phyloP scores from a whole-genome alignment of 2,888 invertebrate genomes.

The Dryobotodes eremita region DNA sequence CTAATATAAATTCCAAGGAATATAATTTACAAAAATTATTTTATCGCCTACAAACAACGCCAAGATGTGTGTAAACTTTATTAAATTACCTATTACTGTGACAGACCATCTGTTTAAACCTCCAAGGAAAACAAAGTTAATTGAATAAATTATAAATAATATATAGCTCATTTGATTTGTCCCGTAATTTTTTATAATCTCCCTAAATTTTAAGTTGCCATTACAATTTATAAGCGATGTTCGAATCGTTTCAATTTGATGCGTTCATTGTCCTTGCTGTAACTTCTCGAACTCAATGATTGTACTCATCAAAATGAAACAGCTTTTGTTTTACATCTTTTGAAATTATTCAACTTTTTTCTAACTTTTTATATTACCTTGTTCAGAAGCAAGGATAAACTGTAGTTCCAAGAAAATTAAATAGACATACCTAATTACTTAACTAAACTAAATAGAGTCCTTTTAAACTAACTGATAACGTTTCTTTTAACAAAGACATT shows the following conservation, averaged over 20 bases:
- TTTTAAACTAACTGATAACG: conserved; percentile 36
- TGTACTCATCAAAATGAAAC: conserved; percentile 52
- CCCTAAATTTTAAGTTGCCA: conserved; percentile 35
- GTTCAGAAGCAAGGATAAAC: conserved; percentile 14
- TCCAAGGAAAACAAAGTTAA: background rate
- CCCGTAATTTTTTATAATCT: conserved; percentile 1
- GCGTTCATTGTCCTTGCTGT: conserved; percentile 24
- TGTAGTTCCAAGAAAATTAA: conserved; percentile 24
- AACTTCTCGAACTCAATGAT: conserved; percentile 36
- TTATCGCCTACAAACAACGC: background rate
- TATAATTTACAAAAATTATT: conserved; percentile 1
- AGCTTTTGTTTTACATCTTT: conserved; percentile 61
- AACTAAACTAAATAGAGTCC: conserved; percentile 8
- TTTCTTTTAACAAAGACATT: conserved; percentile 42
- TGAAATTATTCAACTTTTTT: conserved; percentile 41
- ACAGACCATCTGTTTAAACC: background rate
- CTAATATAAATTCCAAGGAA: background rate
- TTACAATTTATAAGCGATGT: conserved; percentile 36
- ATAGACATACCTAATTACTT: conserved; percentile 42
- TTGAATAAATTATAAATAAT: conserved; percentile 9
- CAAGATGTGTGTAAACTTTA: background rate
- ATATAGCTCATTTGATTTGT: conserved; percentile 1
- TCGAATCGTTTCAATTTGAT: conserved; percentile 41
- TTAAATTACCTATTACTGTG: background rate
- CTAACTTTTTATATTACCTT: conserved; percentile 22